Evolutionary conservation across 2,113 vertebrate genomes (phyloP).

Genomic region (Plectropomus leopardus): DNA sequence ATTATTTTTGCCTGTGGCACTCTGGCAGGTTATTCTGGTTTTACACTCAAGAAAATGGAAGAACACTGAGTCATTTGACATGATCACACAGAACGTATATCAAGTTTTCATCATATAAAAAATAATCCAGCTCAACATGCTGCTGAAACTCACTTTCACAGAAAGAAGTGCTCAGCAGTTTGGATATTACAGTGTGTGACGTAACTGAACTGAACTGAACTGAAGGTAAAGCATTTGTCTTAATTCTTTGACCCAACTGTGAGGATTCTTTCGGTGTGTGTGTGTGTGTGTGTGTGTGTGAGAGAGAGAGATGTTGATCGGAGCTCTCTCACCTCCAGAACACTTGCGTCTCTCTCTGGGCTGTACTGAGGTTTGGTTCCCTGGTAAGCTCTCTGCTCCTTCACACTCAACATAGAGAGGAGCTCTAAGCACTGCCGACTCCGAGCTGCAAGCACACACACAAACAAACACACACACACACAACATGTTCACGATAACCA

Average conservation of each 20-base stretch:
- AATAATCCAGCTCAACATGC: not conserved
- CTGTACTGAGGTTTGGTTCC: constrained; percentile 74
- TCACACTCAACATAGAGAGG: constrained; percentile 87
- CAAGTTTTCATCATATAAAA: not conserved
- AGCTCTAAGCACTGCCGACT: constrained; percentile 89
- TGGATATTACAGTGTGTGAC: not conserved
- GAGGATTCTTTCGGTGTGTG: not conserved
- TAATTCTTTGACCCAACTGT: no score
- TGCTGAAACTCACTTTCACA: not conserved
- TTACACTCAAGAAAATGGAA: not conserved
- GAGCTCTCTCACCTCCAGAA: constrained; percentile 86
- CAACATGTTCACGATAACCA: not conserved
- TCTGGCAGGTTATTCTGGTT: not conserved
- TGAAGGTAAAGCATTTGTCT: no score
- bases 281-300: no score
- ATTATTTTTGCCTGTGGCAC: no score
- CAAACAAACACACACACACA: not conserved
- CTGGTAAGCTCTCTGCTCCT: constrained; percentile 86
- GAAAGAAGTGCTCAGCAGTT: not conserved
- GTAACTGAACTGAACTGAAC: not conserved
- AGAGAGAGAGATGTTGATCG: no score
- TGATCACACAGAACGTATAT: not conserved
- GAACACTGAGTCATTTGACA: not conserved
- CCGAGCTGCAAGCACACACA: constrained; percentile 80
- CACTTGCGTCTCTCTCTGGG: constrained; percentile 81